phyloP scores from a whole-genome alignment of 2,797 vertebrate species.

The Sparidentex hasta region DNA sequence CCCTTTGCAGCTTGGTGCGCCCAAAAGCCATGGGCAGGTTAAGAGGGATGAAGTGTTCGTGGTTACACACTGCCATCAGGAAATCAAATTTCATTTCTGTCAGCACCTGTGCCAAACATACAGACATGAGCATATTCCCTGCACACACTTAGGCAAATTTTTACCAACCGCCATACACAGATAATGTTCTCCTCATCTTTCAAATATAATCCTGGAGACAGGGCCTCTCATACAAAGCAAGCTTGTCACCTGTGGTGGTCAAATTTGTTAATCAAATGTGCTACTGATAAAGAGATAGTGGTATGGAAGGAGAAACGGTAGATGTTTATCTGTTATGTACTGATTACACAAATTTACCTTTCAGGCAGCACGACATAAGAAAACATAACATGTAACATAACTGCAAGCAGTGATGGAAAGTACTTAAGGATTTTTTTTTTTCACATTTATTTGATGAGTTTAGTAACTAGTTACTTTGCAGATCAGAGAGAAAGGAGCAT shows the following conservation, averaged over 20 bases:
- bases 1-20: slow-evolving; percentile 93
- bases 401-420: too few relatives aligned
- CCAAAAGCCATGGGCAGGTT: slow-evolving; percentile 97
- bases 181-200: slow-evolving; percentile 1
- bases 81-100: slow-evolving; percentile 98
- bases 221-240: not conserved
- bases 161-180: not conserved
- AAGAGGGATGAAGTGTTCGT: slow-evolving; percentile 97
- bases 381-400: not conserved
- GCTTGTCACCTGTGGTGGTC: not conserved
- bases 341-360: not conserved
- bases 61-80: slow-evolving; percentile 93
- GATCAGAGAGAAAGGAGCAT: too few relatives aligned
- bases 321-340: not conserved
- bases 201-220: not conserved
- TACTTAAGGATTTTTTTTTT: too few relatives aligned
- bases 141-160: slow-evolving; percentile 11
- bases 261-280: slow-evolving; percentile 68
- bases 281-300: not conserved
- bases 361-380: not conserved
- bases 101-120: slow-evolving; percentile 84
- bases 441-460: too few relatives aligned
- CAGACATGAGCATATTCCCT: accelerated
- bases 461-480: too few relatives aligned
- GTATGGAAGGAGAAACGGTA: not conserved